A percentile compares a stretch with the other conserved stretches of the same genome.
Conservation (phyloP, 2,888 invertebrate genomes). For the Thelaira solivaga region DNA sequence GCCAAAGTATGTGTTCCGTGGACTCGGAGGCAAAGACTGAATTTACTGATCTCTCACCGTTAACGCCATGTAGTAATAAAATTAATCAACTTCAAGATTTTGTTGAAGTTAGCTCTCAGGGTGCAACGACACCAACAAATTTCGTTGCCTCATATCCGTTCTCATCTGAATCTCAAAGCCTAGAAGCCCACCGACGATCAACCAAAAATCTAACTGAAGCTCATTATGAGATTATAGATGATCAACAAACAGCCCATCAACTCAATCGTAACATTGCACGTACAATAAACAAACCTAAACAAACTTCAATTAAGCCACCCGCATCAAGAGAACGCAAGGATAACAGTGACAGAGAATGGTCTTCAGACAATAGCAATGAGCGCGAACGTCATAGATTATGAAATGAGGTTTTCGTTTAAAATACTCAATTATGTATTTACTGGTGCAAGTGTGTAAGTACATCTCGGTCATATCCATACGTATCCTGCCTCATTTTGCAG, state of each 20-base stretch:
- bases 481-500: too few species aligned
- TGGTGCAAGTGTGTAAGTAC: too few species aligned
- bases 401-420: slow-evolving; percentile 76
- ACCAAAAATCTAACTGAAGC: slow-evolving; percentile 80
- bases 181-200: slow-evolving; percentile 76
- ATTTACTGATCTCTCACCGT: slow-evolving; percentile 76
- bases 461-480: too few species aligned
- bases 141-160: slow-evolving; percentile 76
- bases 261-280: slow-evolving; percentile 49
- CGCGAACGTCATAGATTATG: slow-evolving; percentile 73
- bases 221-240: slow-evolving; percentile 80
- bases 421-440: not conserved
- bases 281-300: slow-evolving; percentile 51
- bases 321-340: slow-evolving; percentile 68
- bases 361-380: slow-evolving; percentile 66
- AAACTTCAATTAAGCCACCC: slow-evolving; percentile 26
- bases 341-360: slow-evolving; percentile 72
- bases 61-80: slow-evolving; percentile 73
- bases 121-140: slow-evolving; percentile 65
- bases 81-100: slow-evolving; percentile 66
- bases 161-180: slow-evolving; percentile 76
- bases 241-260: slow-evolving; percentile 56
- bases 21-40: slow-evolving; percentile 77
- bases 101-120: slow-evolving; percentile 38
- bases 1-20: slow-evolving; percentile 76